phyloP scores from a whole-genome alignment of 1,140 invertebrate genomes.

The Wasmannia auropunctata region DNA sequence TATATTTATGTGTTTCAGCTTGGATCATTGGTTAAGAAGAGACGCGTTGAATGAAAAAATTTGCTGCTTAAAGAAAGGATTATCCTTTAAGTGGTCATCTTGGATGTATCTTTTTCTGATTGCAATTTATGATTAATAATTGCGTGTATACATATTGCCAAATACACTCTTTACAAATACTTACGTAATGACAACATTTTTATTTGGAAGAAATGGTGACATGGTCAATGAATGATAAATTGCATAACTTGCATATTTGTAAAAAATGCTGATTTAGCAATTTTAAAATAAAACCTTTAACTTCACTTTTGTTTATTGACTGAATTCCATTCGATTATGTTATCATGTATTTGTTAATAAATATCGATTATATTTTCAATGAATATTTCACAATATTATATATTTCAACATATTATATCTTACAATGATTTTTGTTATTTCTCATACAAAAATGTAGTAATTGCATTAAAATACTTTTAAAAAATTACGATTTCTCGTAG shows the following conservation, averaged over 20 bases:
- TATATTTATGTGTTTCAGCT: slow-evolving; percentile 83
- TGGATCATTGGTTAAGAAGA: slow-evolving; percentile 90
- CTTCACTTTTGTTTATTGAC: neutral
- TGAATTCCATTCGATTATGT: neutral
- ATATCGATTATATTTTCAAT: neutral
- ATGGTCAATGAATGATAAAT: neutral
- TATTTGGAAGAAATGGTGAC: neutral
- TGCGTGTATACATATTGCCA: slow-evolving; percentile 25
- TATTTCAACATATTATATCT: slow-evolving; percentile 5
- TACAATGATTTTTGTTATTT: neutral
- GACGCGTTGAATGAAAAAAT: slow-evolving; percentile 86
- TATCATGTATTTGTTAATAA: neutral
- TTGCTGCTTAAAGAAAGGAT: neutral
- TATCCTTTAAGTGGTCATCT: neutral
- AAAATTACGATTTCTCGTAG: slow-evolving; percentile 67
- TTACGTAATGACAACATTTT: neutral
- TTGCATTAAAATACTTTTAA: slow-evolving; percentile 20
- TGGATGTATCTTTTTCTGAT: neutral
- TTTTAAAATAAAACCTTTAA: neutral
- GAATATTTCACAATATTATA: neutral
- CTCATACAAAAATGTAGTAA: neutral
- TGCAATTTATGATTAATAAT: slow-evolving; percentile 15
- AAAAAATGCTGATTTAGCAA: neutral
- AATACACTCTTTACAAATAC: slow-evolving; percentile 37
- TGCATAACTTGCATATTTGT: neutral